phyloP scores from a whole-genome alignment of 1,140 invertebrate species.

The Drosophila pseudoobscura region DNA sequence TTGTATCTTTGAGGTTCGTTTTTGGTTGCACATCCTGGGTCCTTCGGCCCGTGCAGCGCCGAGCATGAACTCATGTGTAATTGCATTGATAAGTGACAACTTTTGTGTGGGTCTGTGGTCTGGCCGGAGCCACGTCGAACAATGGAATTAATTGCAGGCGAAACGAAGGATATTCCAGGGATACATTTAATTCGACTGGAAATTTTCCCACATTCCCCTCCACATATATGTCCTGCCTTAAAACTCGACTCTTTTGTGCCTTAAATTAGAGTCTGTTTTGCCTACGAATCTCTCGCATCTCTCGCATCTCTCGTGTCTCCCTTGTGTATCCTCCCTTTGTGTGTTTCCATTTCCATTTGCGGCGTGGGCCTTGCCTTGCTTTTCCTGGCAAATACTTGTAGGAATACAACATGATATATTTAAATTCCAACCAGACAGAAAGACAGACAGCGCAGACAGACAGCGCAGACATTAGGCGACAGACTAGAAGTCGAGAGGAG shows the following conservation, averaged over 20 bases:
- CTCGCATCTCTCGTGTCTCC: neutral
- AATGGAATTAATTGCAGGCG: conserved; percentile 21
- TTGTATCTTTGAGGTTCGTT: conserved; percentile 4
- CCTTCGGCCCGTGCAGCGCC: neutral
- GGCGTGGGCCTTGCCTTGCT: conserved; percentile 1
- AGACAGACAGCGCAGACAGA: no score
- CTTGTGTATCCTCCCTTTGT: no score
- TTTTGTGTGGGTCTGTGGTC: conserved; percentile 16
- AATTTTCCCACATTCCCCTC: no score
- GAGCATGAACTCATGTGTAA: conserved; percentile 64
- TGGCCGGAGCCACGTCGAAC: neutral
- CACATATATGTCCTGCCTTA: no score
- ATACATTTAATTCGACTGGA: no score
- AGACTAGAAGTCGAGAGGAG: conserved; percentile 22
- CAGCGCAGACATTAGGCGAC: conserved; percentile 6
- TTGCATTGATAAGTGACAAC: conserved; percentile 59
- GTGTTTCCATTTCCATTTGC: no score
- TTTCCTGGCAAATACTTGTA: conserved; percentile 35
- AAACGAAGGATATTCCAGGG: no score
- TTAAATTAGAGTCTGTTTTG: conserved; percentile 33
- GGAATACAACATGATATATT: conserved; percentile 43
- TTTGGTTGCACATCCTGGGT: conserved; percentile 1
- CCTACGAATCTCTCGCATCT: neutral
- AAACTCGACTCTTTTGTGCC: conserved; percentile 29
- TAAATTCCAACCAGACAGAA: conserved; percentile 25